Conservation (phyloP, 1,140 invertebrate genomes). For the Triops longicaudatus region DNA sequence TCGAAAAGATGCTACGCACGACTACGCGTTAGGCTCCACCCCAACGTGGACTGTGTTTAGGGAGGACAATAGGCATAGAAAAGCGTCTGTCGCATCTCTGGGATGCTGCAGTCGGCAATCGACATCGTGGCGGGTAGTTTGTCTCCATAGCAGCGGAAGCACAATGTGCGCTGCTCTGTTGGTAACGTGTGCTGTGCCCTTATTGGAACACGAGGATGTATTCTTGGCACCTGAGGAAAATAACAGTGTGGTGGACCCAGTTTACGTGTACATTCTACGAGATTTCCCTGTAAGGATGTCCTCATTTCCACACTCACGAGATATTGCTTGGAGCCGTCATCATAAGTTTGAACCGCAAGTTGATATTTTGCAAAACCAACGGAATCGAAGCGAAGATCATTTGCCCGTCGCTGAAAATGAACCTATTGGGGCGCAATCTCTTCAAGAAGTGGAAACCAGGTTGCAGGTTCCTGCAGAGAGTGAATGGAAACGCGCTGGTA, state of each 20-base stretch:
- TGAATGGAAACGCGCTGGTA: background rate
- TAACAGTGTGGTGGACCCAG: background rate
- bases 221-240: background rate
- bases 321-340: background rate
- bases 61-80: slow-evolving; percentile 9
- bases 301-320: background rate
- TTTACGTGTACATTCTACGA: background rate
- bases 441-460: background rate
- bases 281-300: background rate
- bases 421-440: background rate
- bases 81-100: slow-evolving; percentile 5
- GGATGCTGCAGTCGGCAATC: slow-evolving; percentile 5
- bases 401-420: background rate
- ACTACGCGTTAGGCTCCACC: background rate
- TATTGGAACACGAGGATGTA: background rate
- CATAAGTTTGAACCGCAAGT: background rate
- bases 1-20: background rate
- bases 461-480: background rate
- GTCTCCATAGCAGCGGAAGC: background rate
- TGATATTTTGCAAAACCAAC: background rate
- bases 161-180: background rate
- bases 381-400: background rate
- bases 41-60: background rate
- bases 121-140: background rate
- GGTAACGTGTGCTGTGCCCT: background rate